Conservation (phyloP, 2,888 invertebrate genomes). For the Acronicta psi region DNA sequence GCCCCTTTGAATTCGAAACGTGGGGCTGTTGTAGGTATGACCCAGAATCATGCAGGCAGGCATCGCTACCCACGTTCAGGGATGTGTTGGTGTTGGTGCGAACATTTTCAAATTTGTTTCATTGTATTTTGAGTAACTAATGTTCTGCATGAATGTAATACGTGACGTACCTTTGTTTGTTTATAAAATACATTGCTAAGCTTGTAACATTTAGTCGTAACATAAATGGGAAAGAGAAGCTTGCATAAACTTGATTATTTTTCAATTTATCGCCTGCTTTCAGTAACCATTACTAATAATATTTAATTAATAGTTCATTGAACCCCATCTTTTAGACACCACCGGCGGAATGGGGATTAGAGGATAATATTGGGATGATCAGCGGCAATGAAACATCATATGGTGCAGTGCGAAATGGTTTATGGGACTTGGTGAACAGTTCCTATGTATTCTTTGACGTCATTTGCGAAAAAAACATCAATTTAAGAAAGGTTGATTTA, state of each 20-base stretch:
- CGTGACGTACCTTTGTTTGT: conserved; percentile 5
- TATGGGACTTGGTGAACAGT: conserved; percentile 77
- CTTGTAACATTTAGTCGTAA: conserved; percentile 24
- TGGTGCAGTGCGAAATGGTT: conserved; percentile 68
- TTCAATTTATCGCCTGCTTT: conserved; percentile 16
- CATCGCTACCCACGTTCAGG: conserved; percentile 27
- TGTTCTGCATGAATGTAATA: conserved; percentile 42
- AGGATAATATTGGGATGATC: conserved; percentile 46
- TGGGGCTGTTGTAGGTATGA: conserved; percentile 48
- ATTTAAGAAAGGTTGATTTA: conserved; percentile 65
- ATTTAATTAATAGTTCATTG: not conserved
- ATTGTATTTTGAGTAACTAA: conserved; percentile 28
- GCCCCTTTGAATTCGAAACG: conserved; percentile 48
- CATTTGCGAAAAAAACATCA: conserved; percentile 77
- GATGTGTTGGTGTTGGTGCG: conserved; percentile 48
- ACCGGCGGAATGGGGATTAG: conserved; percentile 45
- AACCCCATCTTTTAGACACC: conserved; percentile 67
- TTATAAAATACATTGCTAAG: conserved; percentile 35
- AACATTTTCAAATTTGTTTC: conserved; percentile 32
- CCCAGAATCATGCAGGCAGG: conserved; percentile 21
- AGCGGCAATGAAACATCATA: conserved; percentile 56
- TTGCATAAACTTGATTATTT: conserved; percentile 11
- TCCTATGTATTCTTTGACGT: conserved; percentile 77
- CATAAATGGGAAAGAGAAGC: conserved; percentile 11
- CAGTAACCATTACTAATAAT: not conserved